Evolutionary conservation across 2,113 vertebrate genomes (phyloP).

Genomic region (Mesoclemmys tuberculata): DNA sequence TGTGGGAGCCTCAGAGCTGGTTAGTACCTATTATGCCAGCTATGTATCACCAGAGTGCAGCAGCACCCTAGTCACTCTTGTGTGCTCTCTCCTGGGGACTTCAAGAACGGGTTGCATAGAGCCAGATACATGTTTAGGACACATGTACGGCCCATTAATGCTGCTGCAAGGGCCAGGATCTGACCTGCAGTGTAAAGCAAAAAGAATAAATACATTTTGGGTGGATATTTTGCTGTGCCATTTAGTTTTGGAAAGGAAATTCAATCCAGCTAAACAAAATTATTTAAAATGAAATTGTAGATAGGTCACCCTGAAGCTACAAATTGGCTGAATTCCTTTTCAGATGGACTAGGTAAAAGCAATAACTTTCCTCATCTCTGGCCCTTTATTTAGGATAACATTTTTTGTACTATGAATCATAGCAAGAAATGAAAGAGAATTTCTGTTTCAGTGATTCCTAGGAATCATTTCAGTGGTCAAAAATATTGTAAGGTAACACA

Average conservation of each 20-base stretch:
- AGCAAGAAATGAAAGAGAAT: neutral
- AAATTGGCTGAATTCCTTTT: conserved; percentile 14
- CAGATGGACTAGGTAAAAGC: neutral
- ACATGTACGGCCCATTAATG: accelerated
- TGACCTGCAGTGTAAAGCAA: accelerated
- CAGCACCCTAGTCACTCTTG: neutral
- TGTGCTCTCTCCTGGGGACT: accelerated
- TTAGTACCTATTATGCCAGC: accelerated
- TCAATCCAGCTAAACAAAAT: neutral
- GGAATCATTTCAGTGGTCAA: conserved; percentile 42
- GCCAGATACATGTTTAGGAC: accelerated
- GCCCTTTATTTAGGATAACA: neutral
- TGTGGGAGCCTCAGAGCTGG: neutral
- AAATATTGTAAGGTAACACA: conserved; percentile 45
- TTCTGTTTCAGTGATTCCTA: conserved; percentile 5
- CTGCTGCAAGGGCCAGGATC: accelerated
- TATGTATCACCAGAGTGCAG: neutral
- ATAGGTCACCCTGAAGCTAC: neutral
- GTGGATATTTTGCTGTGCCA: neutral
- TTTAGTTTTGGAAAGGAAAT: neutral
- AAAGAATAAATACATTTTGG: accelerated
- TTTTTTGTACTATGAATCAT: neutral
- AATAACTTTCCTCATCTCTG: neutral
- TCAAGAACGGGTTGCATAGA: accelerated
- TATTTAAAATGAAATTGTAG: conserved; percentile 36